phyloP scores from a whole-genome alignment of 2,797 vertebrate species.

The Sus cebifrons region DNA sequence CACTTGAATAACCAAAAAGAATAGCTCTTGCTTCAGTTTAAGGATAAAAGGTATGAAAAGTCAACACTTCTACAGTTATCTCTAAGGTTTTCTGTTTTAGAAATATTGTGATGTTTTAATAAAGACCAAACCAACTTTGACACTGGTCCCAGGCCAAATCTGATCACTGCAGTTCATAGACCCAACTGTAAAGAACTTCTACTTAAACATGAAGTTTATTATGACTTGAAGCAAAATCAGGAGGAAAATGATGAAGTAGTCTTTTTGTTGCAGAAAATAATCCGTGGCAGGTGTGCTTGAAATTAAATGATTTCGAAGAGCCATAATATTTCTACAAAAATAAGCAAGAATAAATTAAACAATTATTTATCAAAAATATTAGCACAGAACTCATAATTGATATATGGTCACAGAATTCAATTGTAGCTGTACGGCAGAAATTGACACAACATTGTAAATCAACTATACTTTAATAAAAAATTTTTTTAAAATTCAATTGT shows the following conservation, averaged over 20 bases:
- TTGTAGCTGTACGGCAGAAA: background rate
- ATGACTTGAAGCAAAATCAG: conserved; percentile 96
- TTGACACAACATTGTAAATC: too few species aligned
- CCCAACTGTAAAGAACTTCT: conserved; percentile 88
- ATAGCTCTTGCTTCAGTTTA: conserved; percentile 85
- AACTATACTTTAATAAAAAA: too few species aligned
- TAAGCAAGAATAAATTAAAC: conserved; percentile 79
- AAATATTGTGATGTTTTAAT: conserved; percentile 88
- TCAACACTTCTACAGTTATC: conserved; percentile 84
- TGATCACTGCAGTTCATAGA: conserved; percentile 87
- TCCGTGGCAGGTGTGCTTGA: conserved; percentile 90
- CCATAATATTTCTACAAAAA: conserved; percentile 94
- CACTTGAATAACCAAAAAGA: conserved; percentile 86
- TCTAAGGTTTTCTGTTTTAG: conserved; percentile 85
- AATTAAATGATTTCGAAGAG: conserved; percentile 93
- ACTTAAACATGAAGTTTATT: conserved; percentile 98
- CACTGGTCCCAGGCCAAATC: conserved; percentile 88
- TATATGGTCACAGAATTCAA: conserved; percentile 1
- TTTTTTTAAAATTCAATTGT: background rate
- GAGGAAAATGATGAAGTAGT: conserved; percentile 95
- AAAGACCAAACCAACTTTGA: conserved; percentile 86
- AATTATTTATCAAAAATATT: conserved; percentile 67
- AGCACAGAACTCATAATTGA: conserved; percentile 52
- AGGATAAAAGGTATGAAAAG: conserved; percentile 79
- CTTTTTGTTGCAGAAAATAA: conserved; percentile 96